A percentile compares a stretch with the other conserved stretches of the same genome.
phyloP scores from a whole-genome alignment of 2,797 vertebrate species.

The Pantherophis vulpinus region DNA sequence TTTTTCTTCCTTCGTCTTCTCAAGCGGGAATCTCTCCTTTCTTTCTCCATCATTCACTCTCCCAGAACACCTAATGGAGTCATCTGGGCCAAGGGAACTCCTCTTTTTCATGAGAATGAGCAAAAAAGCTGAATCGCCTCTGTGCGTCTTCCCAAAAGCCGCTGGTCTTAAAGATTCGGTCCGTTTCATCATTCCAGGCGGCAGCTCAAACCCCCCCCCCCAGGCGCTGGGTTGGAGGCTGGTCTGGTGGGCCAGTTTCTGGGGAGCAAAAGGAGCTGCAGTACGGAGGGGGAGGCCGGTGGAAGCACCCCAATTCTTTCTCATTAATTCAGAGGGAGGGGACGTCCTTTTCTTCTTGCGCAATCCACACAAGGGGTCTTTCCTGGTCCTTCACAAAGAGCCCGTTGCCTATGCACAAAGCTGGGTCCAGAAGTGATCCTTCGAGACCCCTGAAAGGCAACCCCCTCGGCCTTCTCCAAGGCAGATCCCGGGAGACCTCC shows the following conservation, averaged over 20 bases:
- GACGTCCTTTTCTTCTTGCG: not conserved
- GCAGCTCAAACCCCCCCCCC: fast-evolving
- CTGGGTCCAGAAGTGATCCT: not conserved
- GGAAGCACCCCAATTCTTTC: not conserved
- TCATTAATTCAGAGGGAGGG: not conserved
- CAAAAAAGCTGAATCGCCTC: fast-evolving
- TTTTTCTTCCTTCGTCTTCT: not conserved
- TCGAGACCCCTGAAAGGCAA: not conserved
- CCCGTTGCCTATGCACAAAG: not conserved
- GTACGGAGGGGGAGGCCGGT: not conserved
- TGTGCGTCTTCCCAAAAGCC: not conserved
- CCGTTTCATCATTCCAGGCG: not conserved
- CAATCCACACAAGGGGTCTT: not conserved
- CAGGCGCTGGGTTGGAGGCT: not conserved
- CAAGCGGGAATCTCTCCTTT: not conserved
- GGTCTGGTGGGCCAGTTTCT: not conserved
- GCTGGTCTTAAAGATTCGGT: not conserved
- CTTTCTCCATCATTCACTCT: not conserved
- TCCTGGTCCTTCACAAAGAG: not conserved
- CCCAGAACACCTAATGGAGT: not conserved
- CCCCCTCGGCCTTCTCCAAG: not conserved
- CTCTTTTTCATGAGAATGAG: not conserved
- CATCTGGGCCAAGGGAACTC: not conserved
- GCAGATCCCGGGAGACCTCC: not conserved
- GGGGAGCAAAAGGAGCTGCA: not conserved